Base-by-base conservation (phyloP, 2,888 invertebrate genomes). In the Empis stercorea region DNA sequence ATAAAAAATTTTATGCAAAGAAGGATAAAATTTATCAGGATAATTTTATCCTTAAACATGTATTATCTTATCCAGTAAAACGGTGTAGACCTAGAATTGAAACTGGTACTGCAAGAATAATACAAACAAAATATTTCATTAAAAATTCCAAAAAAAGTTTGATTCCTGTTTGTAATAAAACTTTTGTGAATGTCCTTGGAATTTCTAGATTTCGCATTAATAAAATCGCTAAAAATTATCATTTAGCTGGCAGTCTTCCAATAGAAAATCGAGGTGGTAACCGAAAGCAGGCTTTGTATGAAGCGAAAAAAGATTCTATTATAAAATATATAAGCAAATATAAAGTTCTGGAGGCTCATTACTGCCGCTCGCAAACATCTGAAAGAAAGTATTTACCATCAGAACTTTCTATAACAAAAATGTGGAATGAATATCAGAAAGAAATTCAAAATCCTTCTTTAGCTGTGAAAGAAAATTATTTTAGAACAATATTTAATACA, bases 261-360 rank as follows among this genome's bases (percentile, higher is more conserved):
- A 37, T 42, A 30, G 50, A 55, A 39, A 48, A 41, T 44, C 36
- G 51, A 40, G 54, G 54, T 27, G 48, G 53, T 20, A 49, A 55
- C 37, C 46, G 37, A 23, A 51, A 41, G 41, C 46, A 46, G 17
- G 40, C 39, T 40, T 30, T 41, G 15, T 17, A 40, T 9, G 14
- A 10, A 20, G 41, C 15, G 30, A 54, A 51, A 46, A 54, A 43
- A 27, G 23, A 47, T n/a, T 11, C 17, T 5, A 36, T 50, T 13
- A 53, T 53, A 40, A 36, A 45, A 20, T 56, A 56, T 44, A 55
- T 56, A 11, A 53, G 54, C 17, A 37, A 48, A 34, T 53, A 55
- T 50, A 48, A 51, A 30, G 46, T 45, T 30, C 39, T 54, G 15
- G 54, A 59, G 51, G 44, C 52, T 17, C 57, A 56, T 39, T 57